Evolutionary conservation across 2,113 vertebrate species (phyloP), one percentile per base, ranked within the genome.

Genomic region (Rhizomys pruinosus): DNA sequence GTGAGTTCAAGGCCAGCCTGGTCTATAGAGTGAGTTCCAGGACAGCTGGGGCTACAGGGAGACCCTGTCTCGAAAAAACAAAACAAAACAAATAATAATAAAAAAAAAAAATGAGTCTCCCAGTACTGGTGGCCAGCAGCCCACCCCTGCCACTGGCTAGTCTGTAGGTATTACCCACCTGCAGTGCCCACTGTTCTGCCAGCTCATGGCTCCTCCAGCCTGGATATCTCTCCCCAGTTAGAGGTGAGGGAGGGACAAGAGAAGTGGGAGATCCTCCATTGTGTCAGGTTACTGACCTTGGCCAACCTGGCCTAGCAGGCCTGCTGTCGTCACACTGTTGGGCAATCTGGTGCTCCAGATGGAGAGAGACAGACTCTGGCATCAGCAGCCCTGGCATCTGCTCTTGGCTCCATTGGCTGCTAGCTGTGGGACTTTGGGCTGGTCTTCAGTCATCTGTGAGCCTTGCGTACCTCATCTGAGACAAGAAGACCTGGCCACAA

Each of bases 281-380:
- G 37, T 86, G 89, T 84, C 29, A 1, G 59, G 37, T 95, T 73
- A 57, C 23, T 68, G 80, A 68, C 89, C 64, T 90, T 76, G 74
- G 88, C 86, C 89, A 86, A 71, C 20, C 47, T 64, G 89, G 79
- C 32, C 29, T 79, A 80, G 52, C 34, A 89, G 57, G 39, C 15
- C 71, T 44, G 27, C 39, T 47, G 80, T 84, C 9, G 22, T n/a
- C 88, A 96, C 32, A 42, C 39, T 37, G 0, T 69, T 37, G 57
- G n/a, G 71, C 57, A 94, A 69, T 59, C 25, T 52, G 73, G 34
- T 91, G 66, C 19, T 66, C 89, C 27, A 37, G 44, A 72, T 34
- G 12, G 73, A 27, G 32, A 77, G 71, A 63, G 17, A 44, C 15
- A 64, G 32, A 44, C n/a, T 80, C 42, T 72, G 78, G 64, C 19